These are phyloP conservation scores for Acropternis orthonyx DNA, from an alignment of 2,797 vertebrate species.

Conservation along the genomic window DNA sequence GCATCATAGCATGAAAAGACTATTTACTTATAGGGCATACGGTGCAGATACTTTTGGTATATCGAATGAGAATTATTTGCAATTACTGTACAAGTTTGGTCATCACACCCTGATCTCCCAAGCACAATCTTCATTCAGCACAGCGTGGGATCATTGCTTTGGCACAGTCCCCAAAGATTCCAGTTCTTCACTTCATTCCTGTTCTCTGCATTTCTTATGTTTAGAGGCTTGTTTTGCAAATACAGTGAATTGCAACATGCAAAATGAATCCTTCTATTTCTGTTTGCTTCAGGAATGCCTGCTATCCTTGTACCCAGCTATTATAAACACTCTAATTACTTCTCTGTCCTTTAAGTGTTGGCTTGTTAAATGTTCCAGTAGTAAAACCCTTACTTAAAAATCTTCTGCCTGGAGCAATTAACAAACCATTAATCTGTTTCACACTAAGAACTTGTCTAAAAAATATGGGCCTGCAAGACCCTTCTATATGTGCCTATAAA, in stretches of 20 bases:
- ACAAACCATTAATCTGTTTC: slow-evolving; percentile 44
- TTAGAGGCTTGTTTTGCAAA: background rate
- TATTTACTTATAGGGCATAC: background rate
- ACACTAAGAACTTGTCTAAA: background rate
- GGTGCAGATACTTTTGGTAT: background rate
- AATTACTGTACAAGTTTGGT: background rate
- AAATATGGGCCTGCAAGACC: background rate
- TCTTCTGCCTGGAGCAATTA: slow-evolving; percentile 44
- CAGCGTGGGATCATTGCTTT: background rate
- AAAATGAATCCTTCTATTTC: slow-evolving; percentile 7
- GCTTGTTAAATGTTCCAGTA: slow-evolving; percentile 44
- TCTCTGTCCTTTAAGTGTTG: slow-evolving; percentile 45
- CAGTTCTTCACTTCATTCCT: background rate
- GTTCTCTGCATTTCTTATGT: background rate
- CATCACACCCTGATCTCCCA: background rate
- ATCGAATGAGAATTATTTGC: background rate
- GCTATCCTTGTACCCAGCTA: background rate
- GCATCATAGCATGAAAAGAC: background rate
- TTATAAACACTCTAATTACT: slow-evolving; percentile 58
- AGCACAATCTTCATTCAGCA: background rate
- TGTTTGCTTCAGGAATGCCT: slow-evolving; percentile 28
- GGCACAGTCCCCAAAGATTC: background rate
- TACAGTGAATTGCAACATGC: background rate
- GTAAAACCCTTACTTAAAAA: slow-evolving; percentile 47
- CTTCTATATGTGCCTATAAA: background rate